Evolutionary conservation across 2,888 invertebrate genomes (phyloP).

Genomic region (Drosophila paranaensis): DNA sequence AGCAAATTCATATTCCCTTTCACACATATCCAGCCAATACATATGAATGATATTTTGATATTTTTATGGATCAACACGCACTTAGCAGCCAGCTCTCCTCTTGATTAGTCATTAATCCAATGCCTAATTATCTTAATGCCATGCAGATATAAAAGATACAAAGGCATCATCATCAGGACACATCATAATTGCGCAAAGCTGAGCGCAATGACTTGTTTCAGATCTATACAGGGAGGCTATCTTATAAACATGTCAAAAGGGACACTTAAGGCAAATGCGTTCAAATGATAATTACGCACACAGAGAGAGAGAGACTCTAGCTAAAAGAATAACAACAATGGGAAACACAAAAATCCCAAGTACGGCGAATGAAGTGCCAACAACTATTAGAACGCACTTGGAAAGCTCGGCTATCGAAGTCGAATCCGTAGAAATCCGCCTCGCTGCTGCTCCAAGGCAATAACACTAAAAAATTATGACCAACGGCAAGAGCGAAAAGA

Average conservation of each 20-base stretch:
- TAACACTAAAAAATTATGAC: conserved; percentile 84
- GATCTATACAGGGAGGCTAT: conserved; percentile 49
- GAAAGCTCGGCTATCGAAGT: conserved; percentile 54
- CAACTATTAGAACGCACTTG: conserved; percentile 79
- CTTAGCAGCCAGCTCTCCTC: no score
- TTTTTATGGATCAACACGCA: not conserved
- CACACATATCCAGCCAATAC: not conserved
- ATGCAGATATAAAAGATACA: conserved; percentile 12
- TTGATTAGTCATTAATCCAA: not conserved
- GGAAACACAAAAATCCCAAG: conserved; percentile 41
- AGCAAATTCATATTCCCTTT: not conserved
- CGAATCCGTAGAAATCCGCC: conserved; percentile 46
- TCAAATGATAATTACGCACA: conserved; percentile 77
- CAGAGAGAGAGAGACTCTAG: conserved; percentile 11
- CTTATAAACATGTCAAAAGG: conserved; percentile 81
- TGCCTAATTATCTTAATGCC: not conserved
- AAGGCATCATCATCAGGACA: conserved; percentile 29
- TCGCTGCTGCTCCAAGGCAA: conserved; percentile 64
- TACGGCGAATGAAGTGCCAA: conserved; percentile 72
- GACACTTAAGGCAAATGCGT: conserved; percentile 77
- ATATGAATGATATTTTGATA: not conserved
- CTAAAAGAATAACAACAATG: conserved; percentile 48
- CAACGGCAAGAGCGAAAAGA: conserved; percentile 64
- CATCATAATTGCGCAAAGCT: conserved; percentile 20
- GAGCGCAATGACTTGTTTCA: conserved; percentile 16